Base-by-base conservation (phyloP, 2,888 invertebrate genomes). In the Dolomedes plantarius region DNA sequence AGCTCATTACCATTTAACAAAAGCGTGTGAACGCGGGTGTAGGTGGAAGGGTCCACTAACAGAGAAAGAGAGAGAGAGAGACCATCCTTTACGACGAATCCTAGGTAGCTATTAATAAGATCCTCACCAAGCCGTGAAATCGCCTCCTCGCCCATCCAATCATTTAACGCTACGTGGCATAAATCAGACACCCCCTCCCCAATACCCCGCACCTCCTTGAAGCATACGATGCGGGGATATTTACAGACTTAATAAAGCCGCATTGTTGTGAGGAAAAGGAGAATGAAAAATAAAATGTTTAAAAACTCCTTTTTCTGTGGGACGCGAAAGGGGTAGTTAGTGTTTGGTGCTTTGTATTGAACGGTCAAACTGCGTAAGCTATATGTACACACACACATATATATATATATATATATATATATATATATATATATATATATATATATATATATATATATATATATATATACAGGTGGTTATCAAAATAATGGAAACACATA, bases 231-330 rank as follows among this genome's bases (percentile, higher is more conserved):
- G 56, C 23, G 23, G 16, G 3, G 56, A 56, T 56, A 56, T 23
- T 56, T 56, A 56, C 56, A 56, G 23, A 56, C 56, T 23, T 56
- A 56, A 56, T 56, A 56, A 56, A 56, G 56, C 19, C 16, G 56
- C 56, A 56, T 56, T 56, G 19, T 56, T 56, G 5, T 56, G 5
- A 56, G 56, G 16, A 56, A 56, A 23, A 23, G 23, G 23, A 23
- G 11, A 56, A 6, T 56, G 41, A 11, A 56, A 56, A 23, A 16
- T 23, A 5, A 23, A 56, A 56, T 46, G n/a, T 46, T 46, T 46
- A 36, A 7, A n/a, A n/a, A n/a, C 36, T 36, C 9, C 36, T 9
- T n/a, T n/a, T n/a, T n/a, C n/a, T n/a, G n/a, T n/a, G n/a, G n/a
- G n/a, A n/a, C 36, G 36, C 9, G 5, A 36, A 36, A 36, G 9